phyloP scores from a whole-genome alignment of 2,888 invertebrate genomes.

The Pandemis heparana region DNA sequence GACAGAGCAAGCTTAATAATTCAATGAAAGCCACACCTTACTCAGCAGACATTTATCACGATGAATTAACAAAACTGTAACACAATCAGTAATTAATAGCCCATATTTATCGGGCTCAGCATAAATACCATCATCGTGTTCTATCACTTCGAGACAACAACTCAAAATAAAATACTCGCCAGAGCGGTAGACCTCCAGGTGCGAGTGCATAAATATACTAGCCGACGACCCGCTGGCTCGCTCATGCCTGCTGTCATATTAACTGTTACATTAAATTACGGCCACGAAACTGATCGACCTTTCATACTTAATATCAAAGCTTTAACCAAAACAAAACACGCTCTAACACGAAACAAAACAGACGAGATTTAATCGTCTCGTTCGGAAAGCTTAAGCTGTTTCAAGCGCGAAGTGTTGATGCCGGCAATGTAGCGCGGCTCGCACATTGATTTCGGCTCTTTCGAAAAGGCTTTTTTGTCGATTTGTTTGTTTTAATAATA shows the following conservation, averaged over 20 bases:
- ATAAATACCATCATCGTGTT: constrained; percentile 76
- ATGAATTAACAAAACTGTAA: constrained; percentile 80
- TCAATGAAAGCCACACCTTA: constrained; percentile 50
- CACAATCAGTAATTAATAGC: constrained; percentile 82
- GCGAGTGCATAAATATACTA: constrained; percentile 84
- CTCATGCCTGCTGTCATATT: constrained; percentile 85
- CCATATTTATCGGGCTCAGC: constrained; percentile 76
- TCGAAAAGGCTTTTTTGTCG: constrained; percentile 83
- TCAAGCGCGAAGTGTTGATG: constrained; percentile 47
- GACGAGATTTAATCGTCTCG: constrained; percentile 44
- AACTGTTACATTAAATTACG: constrained; percentile 86
- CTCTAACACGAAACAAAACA: constrained; percentile 44
- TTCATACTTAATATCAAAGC: constrained; percentile 70
- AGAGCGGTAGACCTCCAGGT: constrained; percentile 80
- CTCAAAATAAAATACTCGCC: constrained; percentile 77
- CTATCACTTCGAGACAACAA: constrained; percentile 76
- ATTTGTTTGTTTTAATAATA: constrained; percentile 86
- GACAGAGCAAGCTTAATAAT: constrained; percentile 41
- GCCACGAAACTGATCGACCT: constrained; percentile 75
- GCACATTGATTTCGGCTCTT: constrained; percentile 86
- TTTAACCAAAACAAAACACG: constrained; percentile 50
- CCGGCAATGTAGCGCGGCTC: constrained; percentile 75
- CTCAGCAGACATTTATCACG: constrained; percentile 69
- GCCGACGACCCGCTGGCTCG: constrained; percentile 82
- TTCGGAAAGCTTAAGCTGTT: constrained; percentile 50